Percentiles rank a stretch among this genome's conserved stretches.
Conservation (phyloP, 1,140 invertebrate species). For the Idris sp. region DNA sequence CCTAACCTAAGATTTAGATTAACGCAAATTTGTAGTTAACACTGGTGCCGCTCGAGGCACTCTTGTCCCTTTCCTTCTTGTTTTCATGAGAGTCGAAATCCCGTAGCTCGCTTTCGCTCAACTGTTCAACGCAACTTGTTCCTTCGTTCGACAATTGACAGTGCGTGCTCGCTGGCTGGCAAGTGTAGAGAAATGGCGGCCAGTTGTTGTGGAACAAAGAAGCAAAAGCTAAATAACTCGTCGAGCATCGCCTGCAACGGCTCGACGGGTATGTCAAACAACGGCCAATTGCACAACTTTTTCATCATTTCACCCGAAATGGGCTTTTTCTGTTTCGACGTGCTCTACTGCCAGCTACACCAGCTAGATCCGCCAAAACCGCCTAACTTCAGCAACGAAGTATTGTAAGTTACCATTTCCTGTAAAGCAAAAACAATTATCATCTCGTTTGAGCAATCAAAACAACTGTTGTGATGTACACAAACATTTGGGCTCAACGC, state of each 20-base stretch:
- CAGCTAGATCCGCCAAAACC: slow-evolving; percentile 93
- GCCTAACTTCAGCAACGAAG: slow-evolving; percentile 95
- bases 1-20: too few species aligned
- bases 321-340: slow-evolving; percentile 99
- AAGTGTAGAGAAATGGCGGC: slow-evolving; percentile 83
- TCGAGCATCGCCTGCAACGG: slow-evolving; percentile 79
- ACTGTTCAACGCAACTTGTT: too few species aligned
- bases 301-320: slow-evolving; percentile 94
- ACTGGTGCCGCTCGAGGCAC: too few species aligned
- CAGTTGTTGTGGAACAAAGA: slow-evolving; percentile 92
- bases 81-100: too few species aligned
- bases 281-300: slow-evolving; percentile 67
- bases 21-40: too few species aligned
- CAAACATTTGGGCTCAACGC: too few species aligned
- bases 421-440: too few species aligned
- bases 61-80: too few species aligned
- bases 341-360: slow-evolving; percentile 95
- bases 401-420: slow-evolving; percentile 90
- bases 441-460: too few species aligned
- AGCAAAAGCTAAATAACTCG: slow-evolving; percentile 91
- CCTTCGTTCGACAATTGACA: not conserved
- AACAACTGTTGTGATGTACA: too few species aligned
- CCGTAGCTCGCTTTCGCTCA: too few species aligned
- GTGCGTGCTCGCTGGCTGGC: slow-evolving; percentile 21
- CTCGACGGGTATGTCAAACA: slow-evolving; percentile 70